phyloP scores from a whole-genome alignment of 2,113 vertebrate genomes.

The Charina bottae region DNA sequence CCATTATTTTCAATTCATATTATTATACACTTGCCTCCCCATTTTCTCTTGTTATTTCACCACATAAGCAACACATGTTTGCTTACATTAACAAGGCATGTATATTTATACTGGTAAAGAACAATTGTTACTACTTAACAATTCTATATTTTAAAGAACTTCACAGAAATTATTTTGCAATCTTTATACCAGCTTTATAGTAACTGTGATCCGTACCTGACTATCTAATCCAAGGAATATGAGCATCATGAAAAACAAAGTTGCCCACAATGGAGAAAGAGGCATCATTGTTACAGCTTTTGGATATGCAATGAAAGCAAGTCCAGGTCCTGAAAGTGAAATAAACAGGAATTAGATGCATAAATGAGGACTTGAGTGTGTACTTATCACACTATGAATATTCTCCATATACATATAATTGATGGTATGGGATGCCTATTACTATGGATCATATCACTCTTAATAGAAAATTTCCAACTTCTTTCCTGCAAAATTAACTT shows the following conservation, averaged over 20 bases:
- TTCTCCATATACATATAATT: neutral
- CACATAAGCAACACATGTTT: neutral
- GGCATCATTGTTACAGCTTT: constrained; percentile 99
- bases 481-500: neutral
- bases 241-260: constrained; percentile 99
- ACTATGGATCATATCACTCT: neutral
- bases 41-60: neutral
- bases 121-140: neutral
- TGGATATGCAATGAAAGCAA: constrained; percentile 98
- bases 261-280: constrained; percentile 93
- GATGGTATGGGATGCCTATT: neutral
- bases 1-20: neutral
- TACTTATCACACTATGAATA: neutral
- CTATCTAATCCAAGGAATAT: constrained; percentile 98
- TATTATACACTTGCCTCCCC: neutral
- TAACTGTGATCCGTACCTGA: constrained; percentile 78
- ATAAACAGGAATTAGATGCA: neutral
- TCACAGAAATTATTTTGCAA: neutral
- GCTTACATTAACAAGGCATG: neutral
- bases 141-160: neutral
- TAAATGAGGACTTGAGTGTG: neutral
- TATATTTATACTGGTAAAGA: neutral
- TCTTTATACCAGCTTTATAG: neutral
- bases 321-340: constrained; percentile 85
- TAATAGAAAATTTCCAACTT: neutral